Evolutionary conservation across 2,888 invertebrate species (phyloP).

Genomic region (Tetramorium bicarinatum): DNA sequence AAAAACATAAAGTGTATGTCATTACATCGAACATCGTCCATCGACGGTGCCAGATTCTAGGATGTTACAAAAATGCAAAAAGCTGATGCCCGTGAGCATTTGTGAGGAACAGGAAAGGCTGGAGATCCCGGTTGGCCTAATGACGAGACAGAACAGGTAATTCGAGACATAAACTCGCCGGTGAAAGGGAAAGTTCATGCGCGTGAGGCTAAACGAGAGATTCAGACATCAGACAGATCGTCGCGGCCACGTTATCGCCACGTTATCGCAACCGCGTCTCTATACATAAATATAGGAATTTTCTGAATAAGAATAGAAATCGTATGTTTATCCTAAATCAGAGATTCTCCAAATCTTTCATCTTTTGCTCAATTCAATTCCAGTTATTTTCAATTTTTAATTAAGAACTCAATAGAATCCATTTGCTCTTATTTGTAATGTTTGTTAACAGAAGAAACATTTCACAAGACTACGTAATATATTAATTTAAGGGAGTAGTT

Average conservation of each 20-base stretch:
- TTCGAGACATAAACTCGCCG: constrained; percentile 39
- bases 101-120: neutral
- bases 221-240: neutral
- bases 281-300: neutral
- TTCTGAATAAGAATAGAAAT: constrained; percentile 1
- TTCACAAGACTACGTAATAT: neutral
- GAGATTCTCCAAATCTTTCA: neutral
- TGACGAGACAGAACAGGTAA: constrained; percentile 57
- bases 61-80: constrained; percentile 66
- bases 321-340: neutral
- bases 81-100: constrained; percentile 65
- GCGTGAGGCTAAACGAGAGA: constrained; percentile 51
- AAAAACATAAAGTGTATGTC: neutral
- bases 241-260: neutral
- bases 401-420: neutral
- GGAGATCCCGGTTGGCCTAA: constrained; percentile 12
- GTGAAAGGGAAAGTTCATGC: constrained; percentile 72
- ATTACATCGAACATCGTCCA: neutral
- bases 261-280: neutral
- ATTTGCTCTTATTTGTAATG: neutral
- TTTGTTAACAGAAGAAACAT: neutral
- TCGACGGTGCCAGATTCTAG: neutral
- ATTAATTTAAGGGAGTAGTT: neutral
- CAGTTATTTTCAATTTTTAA: neutral
- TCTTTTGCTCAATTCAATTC: neutral